Conservation (phyloP, 2,888 invertebrate genomes). For the Gymnosoma rotundatum region DNA sequence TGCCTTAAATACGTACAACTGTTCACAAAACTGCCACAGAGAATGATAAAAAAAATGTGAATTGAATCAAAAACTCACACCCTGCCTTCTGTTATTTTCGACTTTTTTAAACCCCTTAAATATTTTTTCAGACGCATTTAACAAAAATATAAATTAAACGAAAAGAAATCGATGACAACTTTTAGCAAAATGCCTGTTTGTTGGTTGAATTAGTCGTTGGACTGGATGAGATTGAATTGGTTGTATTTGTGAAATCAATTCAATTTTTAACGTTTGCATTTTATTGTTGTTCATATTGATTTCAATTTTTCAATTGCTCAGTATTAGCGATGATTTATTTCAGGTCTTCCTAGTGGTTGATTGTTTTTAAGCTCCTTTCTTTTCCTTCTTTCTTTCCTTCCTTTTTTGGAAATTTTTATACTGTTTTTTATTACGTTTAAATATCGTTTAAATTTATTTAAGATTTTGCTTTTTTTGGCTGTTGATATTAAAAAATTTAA, state of each 20-base stretch:
- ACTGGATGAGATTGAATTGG: conserved; percentile 43
- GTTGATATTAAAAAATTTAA: neutral
- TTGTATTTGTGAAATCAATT: conserved; percentile 63
- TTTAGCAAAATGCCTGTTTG: conserved; percentile 19
- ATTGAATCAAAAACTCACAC: conserved; percentile 48
- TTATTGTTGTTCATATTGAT: conserved; percentile 69
- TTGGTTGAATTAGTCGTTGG: neutral
- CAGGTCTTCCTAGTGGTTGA: conserved; percentile 61
- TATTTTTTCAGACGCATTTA: conserved; percentile 53
- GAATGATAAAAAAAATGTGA: conserved; percentile 23
- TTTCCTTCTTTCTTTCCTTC: conserved; percentile 34
- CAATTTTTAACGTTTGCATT: conserved; percentile 64
- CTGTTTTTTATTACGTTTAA: neutral
- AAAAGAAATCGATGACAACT: conserved; percentile 33
- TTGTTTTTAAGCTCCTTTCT: conserved; percentile 58
- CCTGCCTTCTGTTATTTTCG: conserved; percentile 15
- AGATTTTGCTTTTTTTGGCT: no score
- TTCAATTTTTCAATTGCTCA: conserved; percentile 66
- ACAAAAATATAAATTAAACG: conserved; percentile 28
- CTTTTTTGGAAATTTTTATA: conserved; percentile 19
- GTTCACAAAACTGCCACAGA: conserved; percentile 61
- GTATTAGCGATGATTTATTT: conserved; percentile 68
- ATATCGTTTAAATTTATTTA: conserved; percentile 43
- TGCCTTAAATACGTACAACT: conserved; percentile 58
- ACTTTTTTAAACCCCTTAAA: conserved; percentile 45